These are phyloP conservation scores for Champsocephalus gunnari DNA, from an alignment of 2,797 vertebrate genomes.

Conservation along the genomic window DNA sequence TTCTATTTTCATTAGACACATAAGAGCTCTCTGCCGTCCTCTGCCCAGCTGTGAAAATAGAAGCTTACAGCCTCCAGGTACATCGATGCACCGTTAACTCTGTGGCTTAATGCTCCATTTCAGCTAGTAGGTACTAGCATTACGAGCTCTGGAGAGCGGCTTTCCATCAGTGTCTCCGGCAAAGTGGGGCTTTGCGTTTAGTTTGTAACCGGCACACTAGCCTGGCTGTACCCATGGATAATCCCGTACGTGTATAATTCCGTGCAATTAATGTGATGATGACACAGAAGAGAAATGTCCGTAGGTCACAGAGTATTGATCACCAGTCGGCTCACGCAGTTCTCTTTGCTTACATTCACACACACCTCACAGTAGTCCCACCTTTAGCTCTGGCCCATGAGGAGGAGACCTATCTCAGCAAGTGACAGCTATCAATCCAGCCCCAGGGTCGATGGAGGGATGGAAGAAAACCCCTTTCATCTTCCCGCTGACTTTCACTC, in stretches of 20 bases:
- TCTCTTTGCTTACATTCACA: constrained; percentile 46
- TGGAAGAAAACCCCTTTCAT: constrained; percentile 60
- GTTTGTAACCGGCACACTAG: constrained; percentile 17
- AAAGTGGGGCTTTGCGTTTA: constrained; percentile 38
- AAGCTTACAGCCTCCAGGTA: constrained; percentile 55
- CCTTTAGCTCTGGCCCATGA: constrained; percentile 39
- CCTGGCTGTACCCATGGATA: constrained; percentile 14
- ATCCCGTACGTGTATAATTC: constrained; percentile 35
- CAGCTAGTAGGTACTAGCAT: constrained; percentile 9
- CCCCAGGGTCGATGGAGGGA: constrained; percentile 39
- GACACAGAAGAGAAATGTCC: constrained; percentile 22
- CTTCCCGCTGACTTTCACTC: constrained; percentile 49
- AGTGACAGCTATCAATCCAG: constrained; percentile 69
- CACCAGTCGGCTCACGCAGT: constrained; percentile 7
- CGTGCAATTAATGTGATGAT: constrained; percentile 39
- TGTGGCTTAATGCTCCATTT: constrained; percentile 47
- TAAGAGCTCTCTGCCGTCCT: constrained; percentile 45
- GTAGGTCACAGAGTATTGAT: constrained; percentile 37
- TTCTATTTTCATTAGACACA: constrained; percentile 54
- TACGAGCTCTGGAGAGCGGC: constrained; percentile 29
- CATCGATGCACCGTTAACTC: constrained; percentile 50
- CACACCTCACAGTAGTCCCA: constrained; percentile 36
- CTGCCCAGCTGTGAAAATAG: constrained; percentile 62
- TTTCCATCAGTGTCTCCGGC: constrained; percentile 32
- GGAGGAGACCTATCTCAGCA: constrained; percentile 50